Conservation (phyloP, 2,888 invertebrate genomes). For the Pristionchus exspectatus region DNA sequence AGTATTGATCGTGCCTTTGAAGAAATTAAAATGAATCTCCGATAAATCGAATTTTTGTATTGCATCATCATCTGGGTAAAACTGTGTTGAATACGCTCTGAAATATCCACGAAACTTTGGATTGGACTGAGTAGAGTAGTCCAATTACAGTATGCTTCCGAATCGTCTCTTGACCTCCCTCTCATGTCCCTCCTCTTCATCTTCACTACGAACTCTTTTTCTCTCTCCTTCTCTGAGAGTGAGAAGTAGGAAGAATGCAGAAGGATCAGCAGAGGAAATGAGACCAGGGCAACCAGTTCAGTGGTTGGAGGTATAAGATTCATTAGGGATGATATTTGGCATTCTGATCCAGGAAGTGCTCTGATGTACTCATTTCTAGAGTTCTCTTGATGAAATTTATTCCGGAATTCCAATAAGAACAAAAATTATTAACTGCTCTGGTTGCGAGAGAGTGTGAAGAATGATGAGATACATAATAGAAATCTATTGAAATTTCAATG, state of each 20-base stretch:
- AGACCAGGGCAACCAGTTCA: slow-evolving; percentile 42
- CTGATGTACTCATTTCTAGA: no score
- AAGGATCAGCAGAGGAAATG: background rate
- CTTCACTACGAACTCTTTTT: background rate
- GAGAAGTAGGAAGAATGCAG: slow-evolving; percentile 37
- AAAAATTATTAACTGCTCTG: no score
- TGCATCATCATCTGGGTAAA: background rate
- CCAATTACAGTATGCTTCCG: slow-evolving; percentile 4
- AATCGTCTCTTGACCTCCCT: slow-evolving; percentile 2
- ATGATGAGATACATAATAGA: no score
- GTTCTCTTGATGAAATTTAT: no score
- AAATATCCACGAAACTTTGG: background rate
- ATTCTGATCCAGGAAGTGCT: no score
- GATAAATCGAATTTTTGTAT: background rate
- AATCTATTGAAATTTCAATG: no score
- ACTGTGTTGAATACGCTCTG: background rate
- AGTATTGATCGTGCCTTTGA: slow-evolving; percentile 32
- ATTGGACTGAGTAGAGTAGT: background rate
- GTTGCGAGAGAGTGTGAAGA: no score
- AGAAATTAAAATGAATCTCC: background rate
- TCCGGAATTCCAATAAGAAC: background rate
- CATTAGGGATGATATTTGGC: no score
- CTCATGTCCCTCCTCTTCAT: slow-evolving; percentile 16
- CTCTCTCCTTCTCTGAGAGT: slow-evolving; percentile 23
- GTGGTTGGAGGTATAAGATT: slow-evolving; percentile 37